Percentiles rank a stretch among this genome's conserved stretches.
phyloP scores from a whole-genome alignment of 2,888 invertebrate genomes.

The Brenthis daphne region DNA sequence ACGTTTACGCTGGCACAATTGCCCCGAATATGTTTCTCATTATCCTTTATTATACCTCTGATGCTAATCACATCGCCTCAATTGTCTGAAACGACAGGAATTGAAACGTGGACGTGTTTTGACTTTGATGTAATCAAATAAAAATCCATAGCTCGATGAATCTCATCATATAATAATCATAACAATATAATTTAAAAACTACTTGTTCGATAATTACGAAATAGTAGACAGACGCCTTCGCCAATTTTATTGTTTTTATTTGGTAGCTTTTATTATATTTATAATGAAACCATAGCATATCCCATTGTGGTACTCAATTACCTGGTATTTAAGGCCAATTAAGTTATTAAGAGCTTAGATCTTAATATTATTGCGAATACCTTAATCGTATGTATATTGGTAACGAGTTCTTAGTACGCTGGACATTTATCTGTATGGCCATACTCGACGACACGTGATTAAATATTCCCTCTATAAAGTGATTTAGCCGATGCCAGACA shows the following conservation, averaged over 20 bases:
- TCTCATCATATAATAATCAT: background rate
- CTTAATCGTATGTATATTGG: background rate
- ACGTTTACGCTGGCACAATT: constrained; percentile 41
- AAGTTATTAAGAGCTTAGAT: background rate
- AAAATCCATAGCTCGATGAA: background rate
- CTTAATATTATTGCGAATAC: background rate
- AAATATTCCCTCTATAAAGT: constrained; percentile 39
- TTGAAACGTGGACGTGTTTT: constrained; percentile 33
- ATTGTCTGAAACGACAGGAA: constrained; percentile 38
- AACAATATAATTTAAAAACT: too few relatives aligned
- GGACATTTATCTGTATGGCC: constrained; percentile 17
- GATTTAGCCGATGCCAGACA: constrained; percentile 32
- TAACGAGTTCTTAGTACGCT: constrained; percentile 1
- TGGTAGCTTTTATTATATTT: too few relatives aligned
- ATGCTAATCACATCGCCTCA: constrained; percentile 41
- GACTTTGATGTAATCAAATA: constrained; percentile 9
- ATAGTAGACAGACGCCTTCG: too few relatives aligned
- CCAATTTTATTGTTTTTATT: too few relatives aligned
- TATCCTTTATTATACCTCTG: constrained; percentile 44
- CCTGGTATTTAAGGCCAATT: background rate
- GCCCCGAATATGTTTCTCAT: constrained; percentile 44
- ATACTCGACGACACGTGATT: constrained; percentile 28
- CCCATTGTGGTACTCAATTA: too few relatives aligned
- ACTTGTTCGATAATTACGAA: too few relatives aligned
- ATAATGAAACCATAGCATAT: too few relatives aligned